These are phyloP conservation scores for Nibea coibor DNA, from an alignment of 2,113 vertebrate species.

Conservation along the genomic window DNA sequence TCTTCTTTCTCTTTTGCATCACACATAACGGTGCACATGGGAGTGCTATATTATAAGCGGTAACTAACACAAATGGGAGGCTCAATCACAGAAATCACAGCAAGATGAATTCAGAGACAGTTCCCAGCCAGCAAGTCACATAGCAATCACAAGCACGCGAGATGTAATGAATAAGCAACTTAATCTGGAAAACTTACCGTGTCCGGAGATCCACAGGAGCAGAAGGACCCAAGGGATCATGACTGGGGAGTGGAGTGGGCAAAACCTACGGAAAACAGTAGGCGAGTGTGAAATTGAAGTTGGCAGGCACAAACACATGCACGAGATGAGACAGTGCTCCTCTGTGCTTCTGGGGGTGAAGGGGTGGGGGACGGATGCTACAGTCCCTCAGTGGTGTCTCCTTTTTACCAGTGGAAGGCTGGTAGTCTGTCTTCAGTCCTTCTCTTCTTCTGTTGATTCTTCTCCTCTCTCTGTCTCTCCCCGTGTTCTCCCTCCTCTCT, in stretches of 20 bases:
- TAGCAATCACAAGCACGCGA: slow-evolving; percentile 31
- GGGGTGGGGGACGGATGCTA: slow-evolving; percentile 48
- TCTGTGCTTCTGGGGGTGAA: slow-evolving; percentile 68
- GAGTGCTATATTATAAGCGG: slow-evolving; percentile 17
- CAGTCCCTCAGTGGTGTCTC: slow-evolving; percentile 72
- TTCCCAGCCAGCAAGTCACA: slow-evolving; percentile 46
- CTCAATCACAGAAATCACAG: slow-evolving; percentile 35
- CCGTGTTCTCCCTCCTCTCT: slow-evolving; percentile 23
- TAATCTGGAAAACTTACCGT: slow-evolving; percentile 78
- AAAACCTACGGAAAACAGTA: slow-evolving; percentile 75
- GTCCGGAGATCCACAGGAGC: slow-evolving; percentile 79
- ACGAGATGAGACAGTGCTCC: slow-evolving; percentile 71
- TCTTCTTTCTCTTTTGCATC: slow-evolving; percentile 22
- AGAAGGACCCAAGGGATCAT: slow-evolving; percentile 82
- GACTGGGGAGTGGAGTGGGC: slow-evolving; percentile 55
- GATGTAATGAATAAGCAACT: slow-evolving; percentile 53
- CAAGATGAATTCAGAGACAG: slow-evolving; percentile 38
- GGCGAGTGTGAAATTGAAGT: slow-evolving; percentile 80
- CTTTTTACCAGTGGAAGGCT: slow-evolving; percentile 67
- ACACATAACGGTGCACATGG: slow-evolving; percentile 19
- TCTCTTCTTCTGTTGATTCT: slow-evolving; percentile 37
- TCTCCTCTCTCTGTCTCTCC: slow-evolving; percentile 23
- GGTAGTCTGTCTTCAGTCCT: slow-evolving; percentile 64
- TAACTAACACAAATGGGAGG: slow-evolving; percentile 39
- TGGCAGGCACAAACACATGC: slow-evolving; percentile 74